Percentiles rank a stretch among this genome's conserved stretches.
Evolutionary conservation across 1,140 invertebrate genomes (phyloP).

Genomic region (Drosophila albomicans): DNA sequence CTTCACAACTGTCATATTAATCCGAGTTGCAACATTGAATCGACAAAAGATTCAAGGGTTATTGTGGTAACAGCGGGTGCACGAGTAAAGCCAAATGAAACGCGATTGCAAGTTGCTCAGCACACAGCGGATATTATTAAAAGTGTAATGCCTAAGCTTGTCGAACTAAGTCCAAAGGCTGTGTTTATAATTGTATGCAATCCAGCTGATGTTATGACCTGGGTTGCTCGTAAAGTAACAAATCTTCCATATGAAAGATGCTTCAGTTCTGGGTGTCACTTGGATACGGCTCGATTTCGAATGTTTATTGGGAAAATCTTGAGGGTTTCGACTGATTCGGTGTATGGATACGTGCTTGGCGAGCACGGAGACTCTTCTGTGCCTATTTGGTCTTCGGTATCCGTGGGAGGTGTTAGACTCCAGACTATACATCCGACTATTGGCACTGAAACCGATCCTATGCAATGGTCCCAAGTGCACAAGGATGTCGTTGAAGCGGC

Average conservation of each 20-base stretch:
- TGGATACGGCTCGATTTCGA: slow-evolving; percentile 94
- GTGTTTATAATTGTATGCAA: slow-evolving; percentile 94
- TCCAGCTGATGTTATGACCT: slow-evolving; percentile 94
- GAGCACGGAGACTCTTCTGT: slow-evolving; percentile 93
- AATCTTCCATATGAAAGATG: slow-evolving; percentile 93
- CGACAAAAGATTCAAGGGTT: slow-evolving; percentile 90
- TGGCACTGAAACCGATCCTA: slow-evolving; percentile 89
- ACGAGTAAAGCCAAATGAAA: slow-evolving; percentile 92
- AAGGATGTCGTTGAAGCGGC: slow-evolving; percentile 91
- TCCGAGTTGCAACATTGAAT: slow-evolving; percentile 87
- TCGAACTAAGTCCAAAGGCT: slow-evolving; percentile 93
- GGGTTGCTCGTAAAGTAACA: slow-evolving; percentile 94
- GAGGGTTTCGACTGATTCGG: slow-evolving; percentile 90
- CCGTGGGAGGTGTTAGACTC: slow-evolving; percentile 81
- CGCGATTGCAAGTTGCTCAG: slow-evolving; percentile 91
- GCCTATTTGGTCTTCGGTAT: slow-evolving; percentile 92
- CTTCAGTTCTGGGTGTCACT: slow-evolving; percentile 94
- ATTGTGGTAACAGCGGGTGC: slow-evolving; percentile 93
- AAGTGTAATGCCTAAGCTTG: slow-evolving; percentile 90
- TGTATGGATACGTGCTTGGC: slow-evolving; percentile 94
- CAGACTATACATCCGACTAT: slow-evolving; percentile 89
- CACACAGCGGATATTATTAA: slow-evolving; percentile 94
- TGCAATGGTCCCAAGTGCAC: slow-evolving; percentile 91
- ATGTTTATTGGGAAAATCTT: slow-evolving; percentile 92
- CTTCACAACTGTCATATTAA: slow-evolving; percentile 32